A percentile compares a stretch with the other conserved stretches of the same genome.
Conservation (phyloP, 2,113 vertebrate species). For the Syngnathus typhle region DNA sequence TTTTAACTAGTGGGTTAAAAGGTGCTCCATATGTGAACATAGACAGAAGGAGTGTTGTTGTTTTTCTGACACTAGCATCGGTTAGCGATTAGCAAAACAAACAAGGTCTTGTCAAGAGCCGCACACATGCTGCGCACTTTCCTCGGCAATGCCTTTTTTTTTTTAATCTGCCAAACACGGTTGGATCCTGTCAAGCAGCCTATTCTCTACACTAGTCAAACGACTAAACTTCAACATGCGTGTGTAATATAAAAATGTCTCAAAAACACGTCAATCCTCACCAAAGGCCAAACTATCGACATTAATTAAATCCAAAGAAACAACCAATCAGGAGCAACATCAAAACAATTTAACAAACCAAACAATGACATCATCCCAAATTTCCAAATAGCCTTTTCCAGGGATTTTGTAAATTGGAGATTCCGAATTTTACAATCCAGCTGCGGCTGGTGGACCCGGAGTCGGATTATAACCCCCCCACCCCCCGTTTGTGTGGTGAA, state of each 20-base stretch:
- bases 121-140: slow-evolving; percentile 21
- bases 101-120: slow-evolving; percentile 29
- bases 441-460: slow-evolving; percentile 25
- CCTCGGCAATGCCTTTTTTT: slow-evolving; percentile 29
- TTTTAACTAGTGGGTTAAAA: not conserved
- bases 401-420: not conserved
- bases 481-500: slow-evolving; percentile 67
- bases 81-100: slow-evolving; percentile 48
- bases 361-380: not conserved
- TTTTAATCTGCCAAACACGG: slow-evolving; percentile 22
- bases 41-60: slow-evolving; percentile 14
- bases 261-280: too few relatives aligned
- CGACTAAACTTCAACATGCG: not conserved
- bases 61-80: slow-evolving; percentile 14
- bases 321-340: too few relatives aligned
- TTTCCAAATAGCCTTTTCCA: not conserved
- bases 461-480: slow-evolving; percentile 49
- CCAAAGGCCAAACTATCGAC: too few relatives aligned
- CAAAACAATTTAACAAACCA: not conserved
- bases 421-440: slow-evolving; percentile 7
- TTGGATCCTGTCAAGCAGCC: slow-evolving; percentile 15
- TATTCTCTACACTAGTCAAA: not conserved
- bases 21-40: not conserved
- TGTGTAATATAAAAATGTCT: not conserved
- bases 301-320: too few relatives aligned